Base-by-base conservation (phyloP, 2,113 vertebrate genomes). In the Pipa parva region DNA sequence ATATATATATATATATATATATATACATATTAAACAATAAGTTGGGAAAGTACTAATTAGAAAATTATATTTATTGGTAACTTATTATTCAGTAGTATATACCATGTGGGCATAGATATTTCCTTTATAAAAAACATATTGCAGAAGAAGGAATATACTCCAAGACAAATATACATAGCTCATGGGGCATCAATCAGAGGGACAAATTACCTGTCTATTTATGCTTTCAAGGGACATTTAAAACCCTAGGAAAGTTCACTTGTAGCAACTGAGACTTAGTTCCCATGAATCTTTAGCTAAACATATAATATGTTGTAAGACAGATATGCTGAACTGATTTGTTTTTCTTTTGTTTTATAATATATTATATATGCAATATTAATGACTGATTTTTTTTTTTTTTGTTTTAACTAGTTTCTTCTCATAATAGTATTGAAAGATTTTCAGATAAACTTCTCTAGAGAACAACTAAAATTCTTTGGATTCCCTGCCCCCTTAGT, bases 11-110 rank as follows among this genome's bases (percentile, higher is more conserved):
- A n/a, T n/a, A n/a, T n/a, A n/a, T n/a, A n/a, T n/a, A n/a, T n/a
- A n/a, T n/a, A n/a, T n/a, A n/a, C n/a, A n/a, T n/a, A n/a, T 36
- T 36, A 36, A 36, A 36, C 33, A 36, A n/a, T n/a, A n/a, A n/a
- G n/a, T n/a, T n/a, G 76, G 84, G 84, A 84, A 83, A 81, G 78
- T 79, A 78, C 81, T 85, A 87, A 88, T 86, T 88, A 87, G 80
- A 80, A 82, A 80, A 77, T 84, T 80, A 78, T 70, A 83, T 76
- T 76, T 81, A 82, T 83, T 80, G 82, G 77, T 73, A 81, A 80
- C 86, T 83, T 78, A 77, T 78, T 83, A 74, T 86, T 85, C 85
- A 81, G 59, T 72, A 76, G 73, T 73, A 79, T n/a, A 77, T 79
- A 80, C 77, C 79, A 83, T 78, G 84, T 18, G 56, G 81, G 80